Percentiles rank a stretch among this genome's conserved stretches.
Conservation (phyloP, 2,113 vertebrate genomes). For the Mormyrus iriodes region DNA sequence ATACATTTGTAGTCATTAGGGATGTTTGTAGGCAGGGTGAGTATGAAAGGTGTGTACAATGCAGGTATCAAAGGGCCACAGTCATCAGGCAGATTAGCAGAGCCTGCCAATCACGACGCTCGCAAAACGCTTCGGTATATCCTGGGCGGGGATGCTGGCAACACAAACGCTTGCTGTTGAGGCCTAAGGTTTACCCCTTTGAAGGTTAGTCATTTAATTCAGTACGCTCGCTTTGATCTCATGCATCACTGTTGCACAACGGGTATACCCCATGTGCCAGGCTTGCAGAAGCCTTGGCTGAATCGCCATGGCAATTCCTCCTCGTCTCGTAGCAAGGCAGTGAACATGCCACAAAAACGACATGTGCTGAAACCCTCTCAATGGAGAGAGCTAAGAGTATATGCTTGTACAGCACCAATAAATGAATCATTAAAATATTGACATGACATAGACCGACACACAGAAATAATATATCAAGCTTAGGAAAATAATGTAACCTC, state of each 20-base stretch:
- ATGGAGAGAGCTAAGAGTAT: not conserved
- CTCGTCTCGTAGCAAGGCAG: not conserved
- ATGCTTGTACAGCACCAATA: not conserved
- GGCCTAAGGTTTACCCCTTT: not conserved
- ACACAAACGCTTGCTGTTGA: not conserved
- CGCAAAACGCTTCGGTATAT: not conserved
- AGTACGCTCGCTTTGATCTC: not conserved
- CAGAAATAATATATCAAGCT: not conserved
- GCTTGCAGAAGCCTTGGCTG: not conserved
- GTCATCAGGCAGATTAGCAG: not conserved
- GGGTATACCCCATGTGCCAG: not conserved
- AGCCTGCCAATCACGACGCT: not conserved
- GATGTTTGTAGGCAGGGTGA: not conserved
- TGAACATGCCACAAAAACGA: not conserved
- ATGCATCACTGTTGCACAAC: not conserved
- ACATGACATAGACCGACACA: not conserved
- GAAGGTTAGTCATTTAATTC: not conserved
- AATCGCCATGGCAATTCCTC: not conserved
- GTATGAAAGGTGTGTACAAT: not conserved
- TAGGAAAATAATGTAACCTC: not conserved
- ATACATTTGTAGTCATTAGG: not conserved
- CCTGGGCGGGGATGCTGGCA: not conserved
- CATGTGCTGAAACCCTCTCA: not conserved
- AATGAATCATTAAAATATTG: not conserved
- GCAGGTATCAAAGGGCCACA: not conserved